These are phyloP conservation scores for Platygyra sinensis DNA, from an alignment of 64 coral and sea anemone species.

Conservation along the genomic window DNA sequence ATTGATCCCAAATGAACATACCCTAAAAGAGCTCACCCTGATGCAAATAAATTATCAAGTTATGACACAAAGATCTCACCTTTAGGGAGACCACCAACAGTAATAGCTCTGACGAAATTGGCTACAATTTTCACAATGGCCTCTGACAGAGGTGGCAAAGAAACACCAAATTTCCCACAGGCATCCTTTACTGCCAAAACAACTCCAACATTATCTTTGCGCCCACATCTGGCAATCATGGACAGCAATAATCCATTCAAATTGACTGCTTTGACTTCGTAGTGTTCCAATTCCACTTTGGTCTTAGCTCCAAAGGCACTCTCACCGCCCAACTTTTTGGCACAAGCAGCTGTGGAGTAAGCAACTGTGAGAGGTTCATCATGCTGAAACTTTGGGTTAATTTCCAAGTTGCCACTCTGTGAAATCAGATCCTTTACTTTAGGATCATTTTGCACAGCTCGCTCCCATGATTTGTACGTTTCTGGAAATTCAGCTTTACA, in stretches of 20 bases:
- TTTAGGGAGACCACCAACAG: conserved; percentile 55
- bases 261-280: not conserved
- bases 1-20: no score
- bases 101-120: conserved; percentile 32
- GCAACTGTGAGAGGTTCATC: not conserved
- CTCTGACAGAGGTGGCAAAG: no score
- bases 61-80: conserved; percentile 19
- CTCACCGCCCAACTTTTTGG: not conserved
- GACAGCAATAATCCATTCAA: conserved; percentile 16
- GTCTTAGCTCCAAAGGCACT: not conserved
- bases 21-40: no score
- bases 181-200: conserved; percentile 3
- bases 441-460: not conserved
- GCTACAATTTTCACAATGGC: no score
- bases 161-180: no score
- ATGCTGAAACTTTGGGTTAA: conserved; percentile 11
- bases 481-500: conserved; percentile 30
- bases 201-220: conserved; percentile 3
- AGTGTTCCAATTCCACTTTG: not conserved
- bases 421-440: not conserved
- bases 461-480: conserved; percentile 17
- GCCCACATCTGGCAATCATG: not conserved
- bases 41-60: no score
- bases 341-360: not conserved
- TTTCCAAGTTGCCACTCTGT: not conserved